Base-by-base conservation (phyloP, 1,140 invertebrate species). In the Myzus persicae region DNA sequence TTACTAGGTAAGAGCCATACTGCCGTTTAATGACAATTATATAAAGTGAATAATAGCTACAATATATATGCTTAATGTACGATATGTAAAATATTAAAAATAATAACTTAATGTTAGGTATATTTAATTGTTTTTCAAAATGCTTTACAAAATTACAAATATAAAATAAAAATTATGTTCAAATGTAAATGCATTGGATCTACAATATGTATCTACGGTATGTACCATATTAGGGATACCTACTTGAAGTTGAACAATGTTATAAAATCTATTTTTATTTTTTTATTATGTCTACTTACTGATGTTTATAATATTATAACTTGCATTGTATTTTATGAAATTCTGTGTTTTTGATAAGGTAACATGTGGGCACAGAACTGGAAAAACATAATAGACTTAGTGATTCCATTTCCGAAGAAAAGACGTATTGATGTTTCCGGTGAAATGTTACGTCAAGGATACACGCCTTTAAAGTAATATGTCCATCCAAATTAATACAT, bases 331-430 rank as follows among this genome's bases (percentile, higher is more conserved):
- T 38, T 24, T 51, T n/a, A 42, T 48, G 9, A 26, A 84, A 2
- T 42, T 40, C 22, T 93, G 18, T 93, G 5, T 93, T 36, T 76
- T 88, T 44, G 14, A 24, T 26, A 88, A 95, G 95, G 96, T 44
- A 98, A 98, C 94, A 97, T 98, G 96, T 98, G 97, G 97, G 96
- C 97, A 0, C 97, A 98, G 95, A 97, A 97, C 94, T 98, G 97
- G 97, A 96, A 97, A 88, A 97, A 97, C 89, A 96, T 99, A 81
- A 97, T 96, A 94, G 97, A 98, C 93, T 95, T 98, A 3, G 96
- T 98, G 7, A 96, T 97, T 94, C 98, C 98, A 0, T 98, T 97
- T 95, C 97, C 97, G 0, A 96, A 97, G 31, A 96, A 96, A 38
- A 96, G 96, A 46, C 96, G 96, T 91, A 94, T 98, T 0, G 97